These are phyloP conservation scores for Stictonetta naevosa DNA, from an alignment of 2,113 vertebrate genomes.

Conservation along the genomic window DNA sequence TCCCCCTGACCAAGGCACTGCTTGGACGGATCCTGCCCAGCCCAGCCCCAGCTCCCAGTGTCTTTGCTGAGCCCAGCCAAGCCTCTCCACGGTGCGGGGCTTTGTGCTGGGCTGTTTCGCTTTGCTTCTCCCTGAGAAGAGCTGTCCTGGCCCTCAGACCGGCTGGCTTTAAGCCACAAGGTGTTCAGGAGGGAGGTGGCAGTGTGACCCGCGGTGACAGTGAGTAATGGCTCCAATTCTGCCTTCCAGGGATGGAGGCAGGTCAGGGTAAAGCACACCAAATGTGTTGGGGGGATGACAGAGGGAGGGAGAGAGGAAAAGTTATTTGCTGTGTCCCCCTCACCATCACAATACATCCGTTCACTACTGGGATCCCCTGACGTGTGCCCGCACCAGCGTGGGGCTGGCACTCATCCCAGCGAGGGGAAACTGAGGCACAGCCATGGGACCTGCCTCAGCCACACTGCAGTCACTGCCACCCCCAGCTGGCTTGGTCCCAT, in stretches of 20 bases:
- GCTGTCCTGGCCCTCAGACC: not conserved
- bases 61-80: not conserved
- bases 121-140: not conserved
- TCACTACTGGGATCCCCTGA: not conserved
- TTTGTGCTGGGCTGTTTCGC: not conserved
- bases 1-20: not conserved
- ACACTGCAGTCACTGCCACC: too few relatives aligned
- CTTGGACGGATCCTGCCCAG: not conserved
- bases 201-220: rapidly evolving
- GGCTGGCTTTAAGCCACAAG: not conserved
- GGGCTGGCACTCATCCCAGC: not conserved
- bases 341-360: not conserved
- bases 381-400: not conserved
- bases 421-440: not conserved
- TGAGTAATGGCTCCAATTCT: not conserved
- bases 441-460: not conserved
- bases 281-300: not conserved
- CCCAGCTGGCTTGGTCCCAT: not conserved
- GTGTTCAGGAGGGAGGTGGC: not conserved
- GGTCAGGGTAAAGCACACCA: not conserved
- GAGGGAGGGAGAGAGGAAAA: not conserved
- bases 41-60: not conserved
- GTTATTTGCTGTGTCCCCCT: not conserved
- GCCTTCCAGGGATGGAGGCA: not conserved
- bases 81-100: not conserved